phyloP scores from a whole-genome alignment of 2,797 vertebrate species.

The Buceros bicornis region DNA sequence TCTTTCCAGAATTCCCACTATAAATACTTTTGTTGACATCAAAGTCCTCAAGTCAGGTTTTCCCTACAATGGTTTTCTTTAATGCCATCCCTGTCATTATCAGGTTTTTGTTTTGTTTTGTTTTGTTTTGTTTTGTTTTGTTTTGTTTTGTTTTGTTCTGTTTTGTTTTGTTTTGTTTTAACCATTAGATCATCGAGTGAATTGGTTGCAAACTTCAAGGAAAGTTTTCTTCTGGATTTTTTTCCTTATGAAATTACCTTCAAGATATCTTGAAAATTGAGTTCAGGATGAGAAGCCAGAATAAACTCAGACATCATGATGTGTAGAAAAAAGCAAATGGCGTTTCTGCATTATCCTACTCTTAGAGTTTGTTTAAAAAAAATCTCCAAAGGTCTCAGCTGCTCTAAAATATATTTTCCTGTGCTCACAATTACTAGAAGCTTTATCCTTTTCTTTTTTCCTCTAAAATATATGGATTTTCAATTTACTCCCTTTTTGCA shows the following conservation, averaged over 20 bases:
- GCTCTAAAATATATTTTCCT: neutral
- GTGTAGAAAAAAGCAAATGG: neutral
- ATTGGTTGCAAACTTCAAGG: neutral
- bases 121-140: too few relatives aligned
- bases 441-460: neutral
- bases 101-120: neutral
- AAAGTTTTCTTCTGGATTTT: neutral
- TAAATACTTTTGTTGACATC: neutral
- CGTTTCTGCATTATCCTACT: neutral
- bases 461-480: neutral
- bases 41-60: neutral
- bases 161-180: neutral
- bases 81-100: neutral
- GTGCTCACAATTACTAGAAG: neutral
- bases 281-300: neutral
- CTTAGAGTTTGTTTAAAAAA: neutral
- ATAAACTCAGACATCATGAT: neutral
- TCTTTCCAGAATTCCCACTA: neutral
- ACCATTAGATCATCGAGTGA: neutral
- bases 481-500: neutral
- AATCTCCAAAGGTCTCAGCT: neutral
- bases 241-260: neutral
- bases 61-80: neutral
- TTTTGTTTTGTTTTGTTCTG: too few relatives aligned
- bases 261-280: neutral